Evolutionary conservation across 2,888 invertebrate species (phyloP), one percentile per base, ranked within the genome.

Genomic region (Sericinus montela): DNA sequence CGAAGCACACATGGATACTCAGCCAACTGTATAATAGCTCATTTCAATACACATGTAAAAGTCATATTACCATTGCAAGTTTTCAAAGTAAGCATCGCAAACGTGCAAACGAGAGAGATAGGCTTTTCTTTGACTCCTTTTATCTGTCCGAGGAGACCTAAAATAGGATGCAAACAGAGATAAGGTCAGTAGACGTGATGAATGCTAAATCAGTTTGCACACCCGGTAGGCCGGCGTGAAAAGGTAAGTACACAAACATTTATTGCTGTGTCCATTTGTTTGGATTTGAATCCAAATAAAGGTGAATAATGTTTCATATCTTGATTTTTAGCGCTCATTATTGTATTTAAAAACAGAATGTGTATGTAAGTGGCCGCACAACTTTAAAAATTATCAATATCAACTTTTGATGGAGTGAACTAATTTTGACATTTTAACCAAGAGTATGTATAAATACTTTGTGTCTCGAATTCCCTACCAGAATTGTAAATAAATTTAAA

Each of bases 141-240:
- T 80, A 80, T 73, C 74, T 75, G 79, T 78, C 77, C 78, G 69
- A 74, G 79, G 75, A 72, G 75, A 74, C 66, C 72, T 66, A 86
- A 84, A 87, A 87, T 82, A 83, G 78, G 85, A 86, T 86, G 85
- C 80, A 87, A 87, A 86, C 80, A 85, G 63, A 80, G 86, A 87
- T 87, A 87, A 65, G 65, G 72, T 65, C 69, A 64, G 66, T 62
- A 67, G 66, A 65, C 58, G 63, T 62, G 68, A 62, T 78, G 82
- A 84, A 85, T 83, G 75, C 68, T 61, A 67, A 73, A 79, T 80
- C 78, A 73, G 61, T 58, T 48, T 59, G 69, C 60, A 65, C 63
- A 61, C 23, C 32, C 37, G 38, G 14, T 30, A 43, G 37, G 28
- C 41, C 36, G 41, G 32, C 10, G 37, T 37, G 16, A 38, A 43